Percentiles rank a stretch among this genome's conserved stretches.
phyloP scores from a whole-genome alignment of 2,113 vertebrate species.

The Mustela nigripes region DNA sequence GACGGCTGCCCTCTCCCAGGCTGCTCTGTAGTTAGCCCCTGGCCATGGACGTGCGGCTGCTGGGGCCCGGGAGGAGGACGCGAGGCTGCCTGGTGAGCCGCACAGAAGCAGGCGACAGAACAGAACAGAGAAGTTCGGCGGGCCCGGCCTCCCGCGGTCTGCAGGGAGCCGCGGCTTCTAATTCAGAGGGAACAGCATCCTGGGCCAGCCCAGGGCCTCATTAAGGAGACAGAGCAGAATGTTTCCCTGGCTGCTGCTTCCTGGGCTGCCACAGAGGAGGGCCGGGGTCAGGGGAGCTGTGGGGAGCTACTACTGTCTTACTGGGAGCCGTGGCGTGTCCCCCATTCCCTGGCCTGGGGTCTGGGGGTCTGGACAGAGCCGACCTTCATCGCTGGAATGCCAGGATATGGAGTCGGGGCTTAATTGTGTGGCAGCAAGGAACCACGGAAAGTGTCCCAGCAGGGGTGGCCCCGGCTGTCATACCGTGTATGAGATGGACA shows the following conservation, averaged over 20 bases:
- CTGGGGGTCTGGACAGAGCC: fast-evolving
- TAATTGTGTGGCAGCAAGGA: not conserved
- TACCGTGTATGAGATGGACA: fast-evolving
- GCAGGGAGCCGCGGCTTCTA: constrained; percentile 63
- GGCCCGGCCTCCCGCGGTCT: constrained; percentile 28
- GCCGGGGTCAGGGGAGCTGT: not conserved
- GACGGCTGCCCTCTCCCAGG: constrained; percentile 59
- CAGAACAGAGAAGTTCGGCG: constrained; percentile 45
- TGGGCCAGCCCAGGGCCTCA: constrained; percentile 66
- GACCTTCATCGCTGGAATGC: fast-evolving
- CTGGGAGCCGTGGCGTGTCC: no score
- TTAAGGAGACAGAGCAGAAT: not conserved
- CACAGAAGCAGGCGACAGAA: constrained; percentile 49
- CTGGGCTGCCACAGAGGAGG: not conserved
- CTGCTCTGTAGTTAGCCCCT: constrained; percentile 66
- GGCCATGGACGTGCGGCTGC: constrained; percentile 25
- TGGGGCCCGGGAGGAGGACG: constrained; percentile 69
- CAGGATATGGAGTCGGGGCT: not conserved
- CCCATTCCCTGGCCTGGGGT: not conserved
- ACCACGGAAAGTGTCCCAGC: not conserved
- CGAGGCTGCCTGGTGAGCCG: constrained; percentile 70
- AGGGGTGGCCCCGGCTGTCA: fast-evolving
- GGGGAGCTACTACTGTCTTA: fast-evolving
- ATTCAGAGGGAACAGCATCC: constrained; percentile 71
- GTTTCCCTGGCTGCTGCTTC: not conserved